Evolutionary conservation across 2,888 invertebrate genomes (phyloP), one percentile per base, ranked within the genome.

Genomic region (Phymatocera aterrima): DNA sequence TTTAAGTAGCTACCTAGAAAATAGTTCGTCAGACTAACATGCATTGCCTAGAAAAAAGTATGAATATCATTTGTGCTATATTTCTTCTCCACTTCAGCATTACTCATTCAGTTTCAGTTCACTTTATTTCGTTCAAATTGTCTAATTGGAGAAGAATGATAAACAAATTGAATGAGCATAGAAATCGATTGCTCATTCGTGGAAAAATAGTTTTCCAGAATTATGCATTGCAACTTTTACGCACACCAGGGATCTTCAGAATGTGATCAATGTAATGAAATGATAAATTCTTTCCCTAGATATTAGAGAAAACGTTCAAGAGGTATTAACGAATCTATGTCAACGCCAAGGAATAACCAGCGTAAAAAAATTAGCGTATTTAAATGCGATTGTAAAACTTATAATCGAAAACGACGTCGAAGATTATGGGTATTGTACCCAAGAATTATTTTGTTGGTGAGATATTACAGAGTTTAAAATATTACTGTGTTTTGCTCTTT

Each of bases 311-410:
- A 92, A 92, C 83, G 88, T 93, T 37, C 91, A 92, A 81, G 94
- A 94, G 88, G 93, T 94, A 78, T 90, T 94, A 78, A 92, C 92
- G 79, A 93, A 93, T 87, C 88, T 94, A 80, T 94, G 93, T 83
- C 93, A 93, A 87, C 93, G 92, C 87, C 91, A 92, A 82, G 93
- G 93, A 79, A 92, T 95, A 80, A 94, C 95, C 80, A 97, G 96
- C 91, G 94, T 94, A 81, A 95, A 95, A 89, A 95, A 96, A 89
- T 92, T 98, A 84, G 96, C 95, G 83, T 96, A 97, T 91, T 93
- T 98, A 86, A 98, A 98, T 93, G 95, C 95, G 81, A 94, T 98
- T 91, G 96, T 97, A 78, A 96, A 96, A 88, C 93, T 98, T 83
- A 92, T 95, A 83, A 92, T 93, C 88, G 94, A 95, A 84, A 92